These are phyloP conservation scores for Cosmorhoe ocellata DNA, from an alignment of 2,888 invertebrate species.

Conservation along the genomic window DNA sequence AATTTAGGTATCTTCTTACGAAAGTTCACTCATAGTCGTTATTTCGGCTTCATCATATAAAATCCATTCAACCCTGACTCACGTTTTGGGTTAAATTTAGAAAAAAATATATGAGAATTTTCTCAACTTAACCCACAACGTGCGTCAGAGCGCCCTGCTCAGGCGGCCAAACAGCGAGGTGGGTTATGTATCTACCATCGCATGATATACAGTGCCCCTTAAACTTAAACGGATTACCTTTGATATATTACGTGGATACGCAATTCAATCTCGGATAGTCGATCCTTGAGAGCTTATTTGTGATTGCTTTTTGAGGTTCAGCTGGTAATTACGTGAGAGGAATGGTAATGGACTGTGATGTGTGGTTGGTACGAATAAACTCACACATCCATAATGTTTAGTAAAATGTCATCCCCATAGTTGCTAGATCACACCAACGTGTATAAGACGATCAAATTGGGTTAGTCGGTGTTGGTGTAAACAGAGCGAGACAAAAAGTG, in stretches of 20 bases:
- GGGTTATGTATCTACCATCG: conserved; percentile 68
- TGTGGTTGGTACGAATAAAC: conserved; percentile 2
- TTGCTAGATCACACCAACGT: too few species aligned
- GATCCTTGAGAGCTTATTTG: conserved; percentile 56
- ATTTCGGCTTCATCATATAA: too few species aligned
- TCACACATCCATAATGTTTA: too few species aligned
- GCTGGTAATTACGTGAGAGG: conserved; percentile 53
- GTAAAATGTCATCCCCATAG: too few species aligned
- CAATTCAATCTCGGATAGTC: conserved; percentile 79
- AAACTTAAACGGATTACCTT: conserved; percentile 82
- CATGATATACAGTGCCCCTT: conserved; percentile 80
- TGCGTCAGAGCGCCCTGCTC: conserved; percentile 74
- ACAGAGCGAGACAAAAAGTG: too few species aligned
- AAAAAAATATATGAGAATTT: neutral
- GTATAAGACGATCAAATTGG: too few species aligned
- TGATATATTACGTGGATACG: conserved; percentile 79
- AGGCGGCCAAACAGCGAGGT: conserved; percentile 75
- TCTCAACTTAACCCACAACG: conserved; percentile 49
- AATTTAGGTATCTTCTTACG: too few species aligned
- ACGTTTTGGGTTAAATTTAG: too few species aligned
- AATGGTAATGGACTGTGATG: conserved; percentile 12
- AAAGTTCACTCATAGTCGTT: too few species aligned
- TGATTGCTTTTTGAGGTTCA: conserved; percentile 67
- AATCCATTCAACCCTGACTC: too few species aligned
- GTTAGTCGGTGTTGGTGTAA: too few species aligned